Conservation (phyloP, 2,113 vertebrate genomes). For the Mesoclemmys tuberculata region DNA sequence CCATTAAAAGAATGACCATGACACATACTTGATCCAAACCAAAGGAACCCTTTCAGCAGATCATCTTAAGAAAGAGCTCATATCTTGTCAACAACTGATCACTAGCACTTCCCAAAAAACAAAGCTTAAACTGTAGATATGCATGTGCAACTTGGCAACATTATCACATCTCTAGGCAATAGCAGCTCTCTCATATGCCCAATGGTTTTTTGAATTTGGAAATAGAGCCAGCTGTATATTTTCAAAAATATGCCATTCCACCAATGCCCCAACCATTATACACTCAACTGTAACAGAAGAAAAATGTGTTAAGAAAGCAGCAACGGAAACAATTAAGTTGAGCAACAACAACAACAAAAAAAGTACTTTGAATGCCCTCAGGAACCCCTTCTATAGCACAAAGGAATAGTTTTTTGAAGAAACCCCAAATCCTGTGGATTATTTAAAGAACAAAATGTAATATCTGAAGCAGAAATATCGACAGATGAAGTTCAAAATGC, state of each 20-base stretch:
- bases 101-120: constrained; percentile 7
- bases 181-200: constrained; percentile 3
- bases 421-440: background rate
- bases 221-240: background rate
- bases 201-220: background rate
- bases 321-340: background rate
- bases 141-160: background rate
- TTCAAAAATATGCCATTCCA: constrained; percentile 26
- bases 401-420: background rate
- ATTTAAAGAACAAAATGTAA: constrained; percentile 41
- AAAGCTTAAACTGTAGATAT: background rate
- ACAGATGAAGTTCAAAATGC: constrained; percentile 50
- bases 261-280: constrained; percentile 15
- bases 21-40: background rate
- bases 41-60: background rate
- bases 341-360: background rate
- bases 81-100: constrained; percentile 19
- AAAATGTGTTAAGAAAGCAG: background rate
- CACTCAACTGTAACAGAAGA: background rate
- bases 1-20: background rate
- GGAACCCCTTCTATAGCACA: background rate
- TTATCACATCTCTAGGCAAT: background rate
- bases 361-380: background rate
- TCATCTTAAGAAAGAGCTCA: constrained; percentile 21
- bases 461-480: constrained; percentile 29